These are phyloP conservation scores for Aramus guarauna DNA, from an alignment of 2,113 vertebrate genomes.

Conservation along the genomic window DNA sequence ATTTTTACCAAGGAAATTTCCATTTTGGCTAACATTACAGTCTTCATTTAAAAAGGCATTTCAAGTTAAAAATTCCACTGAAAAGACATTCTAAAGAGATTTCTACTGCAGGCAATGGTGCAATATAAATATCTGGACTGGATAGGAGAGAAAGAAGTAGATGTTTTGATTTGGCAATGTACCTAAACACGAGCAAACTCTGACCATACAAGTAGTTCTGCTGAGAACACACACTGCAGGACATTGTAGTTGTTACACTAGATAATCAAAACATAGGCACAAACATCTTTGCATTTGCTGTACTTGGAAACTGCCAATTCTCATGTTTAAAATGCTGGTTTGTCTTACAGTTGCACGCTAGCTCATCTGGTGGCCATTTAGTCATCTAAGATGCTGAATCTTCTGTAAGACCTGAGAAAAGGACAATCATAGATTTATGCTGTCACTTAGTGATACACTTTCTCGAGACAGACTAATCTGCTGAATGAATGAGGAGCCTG, in stretches of 20 bases:
- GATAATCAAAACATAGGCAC: not conserved
- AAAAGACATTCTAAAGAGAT: not conserved
- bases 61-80: not conserved
- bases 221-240: not conserved
- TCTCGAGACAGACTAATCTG: not conserved
- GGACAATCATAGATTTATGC: not conserved
- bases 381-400: not conserved
- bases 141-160: not conserved
- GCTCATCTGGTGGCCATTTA: not conserved
- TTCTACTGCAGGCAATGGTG: not conserved
- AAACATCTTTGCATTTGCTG: not conserved
- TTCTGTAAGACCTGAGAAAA: not conserved
- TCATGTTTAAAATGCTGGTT: not conserved
- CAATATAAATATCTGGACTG: not conserved
- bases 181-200: not conserved
- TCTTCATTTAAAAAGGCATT: not conserved
- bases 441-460: not conserved
- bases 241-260: not conserved
- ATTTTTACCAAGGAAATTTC: conserved; percentile 3
- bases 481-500: not conserved
- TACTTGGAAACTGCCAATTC: not conserved
- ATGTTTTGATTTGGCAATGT: not conserved
- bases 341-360: not conserved
- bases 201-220: not conserved
- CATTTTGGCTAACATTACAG: not conserved